Conservation (phyloP, 1,140 invertebrate genomes). For the Fopius arisanus region DNA sequence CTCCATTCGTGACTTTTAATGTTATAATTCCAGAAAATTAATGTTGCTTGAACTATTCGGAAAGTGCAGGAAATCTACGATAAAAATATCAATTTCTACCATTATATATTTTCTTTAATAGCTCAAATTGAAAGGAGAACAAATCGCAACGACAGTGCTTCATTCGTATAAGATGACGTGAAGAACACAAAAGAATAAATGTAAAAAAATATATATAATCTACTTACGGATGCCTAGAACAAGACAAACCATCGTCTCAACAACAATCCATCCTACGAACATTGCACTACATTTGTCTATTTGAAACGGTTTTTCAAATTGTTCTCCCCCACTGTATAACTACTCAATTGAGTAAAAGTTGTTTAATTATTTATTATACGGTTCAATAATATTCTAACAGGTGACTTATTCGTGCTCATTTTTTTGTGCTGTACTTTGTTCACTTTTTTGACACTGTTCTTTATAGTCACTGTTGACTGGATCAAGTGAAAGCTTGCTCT, state of each 20-base stretch:
- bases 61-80: background rate
- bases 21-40: too few species aligned
- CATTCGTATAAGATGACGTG: too few species aligned
- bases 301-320: conserved; percentile 21
- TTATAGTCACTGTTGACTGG: background rate
- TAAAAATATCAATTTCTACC: conserved; percentile 39
- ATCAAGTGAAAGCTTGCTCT: conserved; percentile 6
- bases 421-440: background rate
- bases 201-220: conserved; percentile 18
- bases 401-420: background rate
- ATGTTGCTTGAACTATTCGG: too few species aligned
- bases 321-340: background rate
- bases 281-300: conserved; percentile 47
- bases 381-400: background rate
- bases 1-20: too few species aligned
- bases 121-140: too few species aligned
- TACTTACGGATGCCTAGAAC: conserved; percentile 44
- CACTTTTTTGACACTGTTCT: background rate
- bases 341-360: background rate
- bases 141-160: too few species aligned
- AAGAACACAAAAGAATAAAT: conserved; percentile 1
- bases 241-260: conserved; percentile 40
- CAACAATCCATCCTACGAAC: conserved; percentile 46
- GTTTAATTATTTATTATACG: conserved; percentile 1
- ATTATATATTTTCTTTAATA: background rate